Conservation (phyloP, 1,140 invertebrate species). For the Papilio polytes region DNA sequence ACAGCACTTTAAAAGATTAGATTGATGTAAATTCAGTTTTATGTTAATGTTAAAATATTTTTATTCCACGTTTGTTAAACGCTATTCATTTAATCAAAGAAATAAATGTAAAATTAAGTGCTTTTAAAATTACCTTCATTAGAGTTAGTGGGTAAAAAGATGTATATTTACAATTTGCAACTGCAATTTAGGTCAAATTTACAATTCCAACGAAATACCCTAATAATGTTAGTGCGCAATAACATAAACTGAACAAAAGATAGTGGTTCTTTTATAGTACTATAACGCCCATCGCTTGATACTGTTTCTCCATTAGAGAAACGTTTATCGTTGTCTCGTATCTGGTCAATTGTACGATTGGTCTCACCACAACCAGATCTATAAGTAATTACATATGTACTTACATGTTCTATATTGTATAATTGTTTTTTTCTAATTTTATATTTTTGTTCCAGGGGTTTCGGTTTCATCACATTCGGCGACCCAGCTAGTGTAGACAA, state of each 20-base stretch:
- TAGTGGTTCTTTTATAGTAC: constrained; percentile 38
- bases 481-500: constrained; percentile 97
- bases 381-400: background rate
- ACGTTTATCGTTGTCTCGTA: constrained; percentile 31
- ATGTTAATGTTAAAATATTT: background rate
- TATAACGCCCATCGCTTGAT: constrained; percentile 36
- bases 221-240: constrained; percentile 34
- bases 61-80: background rate
- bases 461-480: constrained; percentile 98
- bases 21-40: too few relatives aligned
- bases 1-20: background rate
- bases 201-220: constrained; percentile 37
- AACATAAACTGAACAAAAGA: constrained; percentile 38
- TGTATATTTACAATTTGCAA: constrained; percentile 18
- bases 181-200: constrained; percentile 36
- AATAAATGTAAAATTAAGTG: constrained; percentile 1
- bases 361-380: constrained; percentile 3
- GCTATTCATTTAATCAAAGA: background rate
- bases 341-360: constrained; percentile 30
- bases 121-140: background rate
- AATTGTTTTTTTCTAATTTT: constrained; percentile 37
- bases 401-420: background rate
- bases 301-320: constrained; percentile 37
- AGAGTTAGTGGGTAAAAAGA: background rate
- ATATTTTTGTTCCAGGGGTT: constrained; percentile 93